Evolutionary conservation across 1,140 invertebrate species (phyloP), one percentile per base, ranked within the genome.

Genomic region (Lanistes nyassanus): DNA sequence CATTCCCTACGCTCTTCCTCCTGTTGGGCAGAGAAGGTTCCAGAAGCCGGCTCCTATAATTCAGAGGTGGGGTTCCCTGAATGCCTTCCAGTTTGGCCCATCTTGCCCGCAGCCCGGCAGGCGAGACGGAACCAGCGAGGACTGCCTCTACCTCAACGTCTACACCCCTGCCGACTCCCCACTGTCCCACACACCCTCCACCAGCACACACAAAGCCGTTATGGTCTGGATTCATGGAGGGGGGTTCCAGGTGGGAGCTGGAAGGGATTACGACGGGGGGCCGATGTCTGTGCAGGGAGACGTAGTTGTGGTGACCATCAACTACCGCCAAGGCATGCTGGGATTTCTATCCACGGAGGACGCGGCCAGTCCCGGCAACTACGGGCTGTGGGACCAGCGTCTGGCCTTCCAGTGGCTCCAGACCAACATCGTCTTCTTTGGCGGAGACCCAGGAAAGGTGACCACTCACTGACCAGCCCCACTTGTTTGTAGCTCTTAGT

Each of bases 81-180:
- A 60, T 29, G 55, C 55, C 26, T 95, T 56, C 37, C 93, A 96
- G 88, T 96, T 96, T 87, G 96, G 96, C 2, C 76, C 96, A 34
- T 95, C 95, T 86, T 93, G 94, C 76, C 89, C 96, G 60, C 92
- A 96, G 65, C 51, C 65, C 9, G 37, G 34, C 6, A 58, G 37
- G 34, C 29, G 39, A 36, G 23, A 64, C 36, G 19, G 31, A 51
- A 76, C 74, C n/a, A 56, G 79, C 26, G 97, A 99, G 91, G 97
- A 99, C 90, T 99, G 97, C 89, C 92, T 99, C 16, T 96, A 96
- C 87, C 91, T 98, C 72, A 98, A 97, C 88, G 94, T 99, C 21
- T 92, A 90, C 90, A 84, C 93, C 80, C 96, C 96, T 2, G 37
- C 91, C 93, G 62, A 72, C 4, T 21, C 64, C 3, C 6, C 65